A percentile compares a stretch with the other conserved stretches of the same genome.
Evolutionary conservation across 1,140 invertebrate genomes (phyloP).

Genomic region (Dreissena rostriformis): DNA sequence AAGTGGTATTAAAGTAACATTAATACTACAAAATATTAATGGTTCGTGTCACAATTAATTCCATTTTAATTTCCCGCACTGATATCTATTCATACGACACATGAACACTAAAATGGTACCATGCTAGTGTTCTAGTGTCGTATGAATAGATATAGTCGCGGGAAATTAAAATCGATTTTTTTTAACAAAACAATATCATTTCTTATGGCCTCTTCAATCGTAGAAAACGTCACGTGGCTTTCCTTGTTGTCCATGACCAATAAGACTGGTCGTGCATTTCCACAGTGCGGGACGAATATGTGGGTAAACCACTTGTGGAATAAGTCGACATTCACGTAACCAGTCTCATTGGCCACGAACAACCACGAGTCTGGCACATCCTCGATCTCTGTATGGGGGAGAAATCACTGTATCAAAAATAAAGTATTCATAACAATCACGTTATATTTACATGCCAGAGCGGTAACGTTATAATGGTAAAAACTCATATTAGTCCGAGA

Average conservation of each 20-base stretch:
- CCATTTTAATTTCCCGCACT: too few relatives aligned
- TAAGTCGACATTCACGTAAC: neutral
- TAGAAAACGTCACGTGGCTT: constrained; percentile 71
- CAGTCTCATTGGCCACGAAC: neutral
- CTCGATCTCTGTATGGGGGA: neutral
- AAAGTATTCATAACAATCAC: neutral
- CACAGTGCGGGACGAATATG: constrained; percentile 15
- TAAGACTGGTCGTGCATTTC: constrained; percentile 25
- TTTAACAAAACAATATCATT: constrained; percentile 55
- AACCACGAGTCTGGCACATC: neutral
- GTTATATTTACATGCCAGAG: too few relatives aligned
- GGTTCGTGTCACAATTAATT: too few relatives aligned
- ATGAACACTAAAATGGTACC: too few relatives aligned
- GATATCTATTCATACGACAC: too few relatives aligned
- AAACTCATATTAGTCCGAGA: too few relatives aligned
- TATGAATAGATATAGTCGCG: too few relatives aligned
- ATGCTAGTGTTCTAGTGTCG: too few relatives aligned
- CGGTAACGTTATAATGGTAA: too few relatives aligned
- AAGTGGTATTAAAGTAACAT: too few relatives aligned
- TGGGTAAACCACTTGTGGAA: neutral
- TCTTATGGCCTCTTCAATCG: constrained; percentile 61
- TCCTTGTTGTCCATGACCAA: constrained; percentile 71
- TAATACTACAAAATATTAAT: too few relatives aligned
- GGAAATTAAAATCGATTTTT: too few relatives aligned
- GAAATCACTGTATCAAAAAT: neutral